Evolutionary conservation across 1,140 invertebrate species (phyloP), one percentile per base, ranked within the genome.

Genomic region (Sarcophaga bullata): DNA sequence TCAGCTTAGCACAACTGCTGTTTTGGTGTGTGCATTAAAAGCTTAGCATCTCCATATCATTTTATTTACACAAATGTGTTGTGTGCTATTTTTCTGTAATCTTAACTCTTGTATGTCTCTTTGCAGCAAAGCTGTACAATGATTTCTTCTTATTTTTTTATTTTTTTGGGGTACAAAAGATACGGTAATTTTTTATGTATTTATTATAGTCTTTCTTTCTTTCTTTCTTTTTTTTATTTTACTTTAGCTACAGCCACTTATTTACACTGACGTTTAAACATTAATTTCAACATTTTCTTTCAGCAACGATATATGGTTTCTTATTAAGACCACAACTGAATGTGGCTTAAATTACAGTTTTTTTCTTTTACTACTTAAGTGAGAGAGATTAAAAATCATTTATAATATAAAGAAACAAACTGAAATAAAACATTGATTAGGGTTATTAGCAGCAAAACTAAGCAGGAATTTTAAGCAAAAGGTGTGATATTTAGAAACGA

Each of bases 141-240:
- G 25, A 37, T 37, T 37, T 37, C 25, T 37, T 37, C 25, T 37
- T 37, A 37, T 37, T 37, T 37, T 37, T 37, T 37, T 37, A n/a
- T 37, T 1, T 37, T 37, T 37, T 37, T 37, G 25, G 1, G 50
- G 13, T 25, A 19, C 19, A 68, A 68, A 17, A 68, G 62, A 17
- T 68, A 68, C 62, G 62, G 62, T 68, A 68, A 68, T 68, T 68
- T 58, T 68, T 68, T 68, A 68, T 68, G 15, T 68, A 25, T 58
- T 58, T 58, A 58, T 58, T 58, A 13, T 58, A 9, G 9, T 68
- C 19, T 68, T 68, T 68, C 19, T 52, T n/a, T 58, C 54, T 58
- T 68, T 68, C 19, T 19, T 68, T 68, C 3, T 68, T 19, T 3
- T 19, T 68, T 68, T 19, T 19, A 19, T 10, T 19, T 19, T n/a